A percentile compares a stretch with the other conserved stretches of the same genome.
Conservation (phyloP, 2,113 vertebrate species). For the Cryptotis parvus region DNA sequence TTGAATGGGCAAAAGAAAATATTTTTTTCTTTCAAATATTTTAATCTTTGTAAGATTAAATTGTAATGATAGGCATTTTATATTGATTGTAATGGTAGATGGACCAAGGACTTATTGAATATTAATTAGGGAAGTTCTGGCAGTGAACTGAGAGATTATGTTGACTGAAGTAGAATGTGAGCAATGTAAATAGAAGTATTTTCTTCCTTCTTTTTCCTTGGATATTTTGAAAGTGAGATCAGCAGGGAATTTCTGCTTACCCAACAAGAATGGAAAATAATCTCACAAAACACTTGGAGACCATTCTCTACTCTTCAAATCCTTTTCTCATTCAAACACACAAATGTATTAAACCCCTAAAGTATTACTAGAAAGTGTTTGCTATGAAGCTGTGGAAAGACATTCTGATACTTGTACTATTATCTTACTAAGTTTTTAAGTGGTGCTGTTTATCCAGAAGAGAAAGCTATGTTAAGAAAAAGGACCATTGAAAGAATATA, state of each 20-base stretch:
- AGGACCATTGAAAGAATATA: not conserved
- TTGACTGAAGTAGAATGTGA: not conserved
- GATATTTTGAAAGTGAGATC: not conserved
- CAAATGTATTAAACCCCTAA: not conserved
- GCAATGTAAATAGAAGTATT: not conserved
- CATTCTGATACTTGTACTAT: not conserved
- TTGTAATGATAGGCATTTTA: not conserved
- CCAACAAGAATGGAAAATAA: not conserved
- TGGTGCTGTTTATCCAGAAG: not conserved
- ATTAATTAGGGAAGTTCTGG: not conserved
- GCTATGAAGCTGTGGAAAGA: not conserved
- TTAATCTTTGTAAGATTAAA: not conserved
- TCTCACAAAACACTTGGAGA: not conserved
- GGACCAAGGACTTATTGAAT: not conserved
- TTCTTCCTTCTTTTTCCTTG: not conserved
- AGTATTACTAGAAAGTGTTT: not conserved
- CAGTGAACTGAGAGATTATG: not conserved
- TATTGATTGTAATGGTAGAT: not conserved
- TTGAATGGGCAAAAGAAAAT: not conserved
- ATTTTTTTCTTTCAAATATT: not conserved
- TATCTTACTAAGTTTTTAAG: not conserved
- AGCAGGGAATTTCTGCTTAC: not conserved
- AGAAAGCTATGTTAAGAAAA: not conserved
- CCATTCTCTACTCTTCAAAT: not conserved
- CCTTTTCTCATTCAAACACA: constrained; percentile 14